Evolutionary conservation across 2,888 invertebrate species (phyloP), one percentile per base, ranked within the genome.

Genomic region (Drosophila multiciliata): DNA sequence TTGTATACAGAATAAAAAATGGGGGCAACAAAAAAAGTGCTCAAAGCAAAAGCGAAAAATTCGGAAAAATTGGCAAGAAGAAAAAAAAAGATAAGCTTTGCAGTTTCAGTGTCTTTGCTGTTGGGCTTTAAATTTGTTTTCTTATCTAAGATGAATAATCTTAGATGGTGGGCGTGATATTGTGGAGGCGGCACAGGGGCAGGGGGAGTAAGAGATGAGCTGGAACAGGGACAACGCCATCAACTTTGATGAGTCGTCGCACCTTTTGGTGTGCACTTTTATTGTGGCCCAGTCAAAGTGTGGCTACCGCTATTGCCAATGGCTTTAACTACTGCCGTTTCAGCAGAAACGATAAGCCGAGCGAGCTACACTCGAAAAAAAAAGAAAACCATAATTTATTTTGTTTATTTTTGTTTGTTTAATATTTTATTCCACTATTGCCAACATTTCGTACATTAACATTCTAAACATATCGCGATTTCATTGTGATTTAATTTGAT

Each of bases 101-200:
- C 70, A 54, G 42, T 65, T 38, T 64, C 62, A 52, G 42, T 36
- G 64, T 65, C 53, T 58, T 17, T 61, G 66, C 64, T 61, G 42
- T 38, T 52, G 66, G 59, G 40, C 57, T 70, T 77, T 70, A 69
- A 78, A 55, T 61, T 73, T 73, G 45, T 17, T 36, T 72, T 76
- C 29, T 73, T 78, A 85, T 85, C 87, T 82, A 67, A 73, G 80
- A 87, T 87, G 82, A 82, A 80, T 70, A 78, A 87, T 87, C 80
- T 82, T n/a, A 20, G 32, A 12, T 26, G 26, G 29, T 36, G 38
- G 45, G 68, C 11, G 52, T 4, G 36, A 11, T 7, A 4, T 29
- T 5, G 52, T 29, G 11, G 29, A n/a, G 26, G 15, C 9, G 15
- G 7, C 26, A 6, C 5, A 2, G 29, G 42, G 4, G 23, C 17